Evolutionary conservation across 2,797 vertebrate genomes (phyloP), one percentile per base, ranked within the genome.

Genomic region (Melanotaenia trifasciata): DNA sequence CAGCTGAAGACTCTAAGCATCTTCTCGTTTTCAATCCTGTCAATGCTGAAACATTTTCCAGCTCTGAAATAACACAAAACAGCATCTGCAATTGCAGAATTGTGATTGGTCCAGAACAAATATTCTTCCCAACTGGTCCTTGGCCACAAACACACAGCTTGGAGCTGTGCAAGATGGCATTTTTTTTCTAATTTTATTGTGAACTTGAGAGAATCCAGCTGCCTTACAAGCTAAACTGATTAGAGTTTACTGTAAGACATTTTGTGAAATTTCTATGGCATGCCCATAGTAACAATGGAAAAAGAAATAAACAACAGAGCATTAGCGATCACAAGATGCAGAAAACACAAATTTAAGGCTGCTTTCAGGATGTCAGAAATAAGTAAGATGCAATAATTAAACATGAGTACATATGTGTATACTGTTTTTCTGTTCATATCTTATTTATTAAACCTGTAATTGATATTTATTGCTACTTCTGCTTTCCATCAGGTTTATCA

Each of bases 281-380:
- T 38, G 32, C 20, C 16, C 16, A 38, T 38, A 12, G 5, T 16
- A 53, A 22, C 26, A 50, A 60, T 8, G 13, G 24, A 1, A 69
- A 13, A 3, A 13, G 24, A 43, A 58, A 68, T 58, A 38, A 53
- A 59, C 57, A 53, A 59, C 57, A 60, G 67, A 35, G 38, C 30
- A 13, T 8, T 3, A 22, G 11, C 13, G 20, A 51, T 4, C n/a
- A 36, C 10, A 38, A 47, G 30, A 4, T 50, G 66, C 32, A 30
- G 35, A 18, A 4, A 59, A 50, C 14, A 54, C 14, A 47, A 28
- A 30, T 50, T 26, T 32, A 8, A 64, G 10, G 28, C 64, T 38
- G 6, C 9, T 18, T 2, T n/a, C 20, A 20, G 20, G 45, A 47
- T n/a, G 45, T 9, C 8, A n/a, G 18, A n/a, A n/a, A 38, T 26